Conservation (phyloP, 2,888 invertebrate genomes). For the Scaptomyza parva region DNA sequence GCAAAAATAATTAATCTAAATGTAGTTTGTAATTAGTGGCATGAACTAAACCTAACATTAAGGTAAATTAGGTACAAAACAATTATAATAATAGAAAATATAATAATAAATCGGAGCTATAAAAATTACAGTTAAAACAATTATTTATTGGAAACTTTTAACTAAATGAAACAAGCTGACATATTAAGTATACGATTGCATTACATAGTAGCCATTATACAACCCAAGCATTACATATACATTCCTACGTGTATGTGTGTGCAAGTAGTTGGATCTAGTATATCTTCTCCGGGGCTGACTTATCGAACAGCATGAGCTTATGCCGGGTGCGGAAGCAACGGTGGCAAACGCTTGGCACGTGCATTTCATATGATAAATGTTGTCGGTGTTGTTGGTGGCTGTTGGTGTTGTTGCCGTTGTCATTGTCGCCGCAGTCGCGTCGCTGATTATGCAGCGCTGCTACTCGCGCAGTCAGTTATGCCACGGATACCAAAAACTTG, state of each 20-base stretch:
- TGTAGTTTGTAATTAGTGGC: too few relatives aligned
- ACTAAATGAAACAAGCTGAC: not conserved
- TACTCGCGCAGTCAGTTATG: slow-evolving; percentile 42
- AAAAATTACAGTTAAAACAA: too few relatives aligned
- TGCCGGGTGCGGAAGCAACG: slow-evolving; percentile 56
- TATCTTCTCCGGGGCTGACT: slow-evolving; percentile 35
- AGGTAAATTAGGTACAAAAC: too few relatives aligned
- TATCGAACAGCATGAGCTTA: slow-evolving; percentile 49
- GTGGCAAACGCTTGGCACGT: slow-evolving; percentile 75
- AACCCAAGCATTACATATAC: slow-evolving; percentile 27
- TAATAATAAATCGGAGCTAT: too few relatives aligned
- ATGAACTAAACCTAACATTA: too few relatives aligned
- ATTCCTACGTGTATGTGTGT: not conserved
- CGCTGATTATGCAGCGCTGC: slow-evolving; percentile 72
- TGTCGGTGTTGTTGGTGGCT: slow-evolving; percentile 45
- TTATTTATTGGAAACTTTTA: too few relatives aligned
- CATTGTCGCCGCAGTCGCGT: slow-evolving; percentile 38
- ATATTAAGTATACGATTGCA: not conserved
- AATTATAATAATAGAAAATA: too few relatives aligned
- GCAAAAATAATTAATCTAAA: too few relatives aligned
- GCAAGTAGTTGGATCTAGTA: slow-evolving; percentile 13
- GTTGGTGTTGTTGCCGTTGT: slow-evolving; percentile 20
- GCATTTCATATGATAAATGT: slow-evolving; percentile 79
- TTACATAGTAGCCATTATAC: not conserved
- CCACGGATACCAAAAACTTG: slow-evolving; percentile 64